Evolutionary conservation across 2,888 invertebrate species (phyloP).

Genomic region (Andrena praecox): DNA sequence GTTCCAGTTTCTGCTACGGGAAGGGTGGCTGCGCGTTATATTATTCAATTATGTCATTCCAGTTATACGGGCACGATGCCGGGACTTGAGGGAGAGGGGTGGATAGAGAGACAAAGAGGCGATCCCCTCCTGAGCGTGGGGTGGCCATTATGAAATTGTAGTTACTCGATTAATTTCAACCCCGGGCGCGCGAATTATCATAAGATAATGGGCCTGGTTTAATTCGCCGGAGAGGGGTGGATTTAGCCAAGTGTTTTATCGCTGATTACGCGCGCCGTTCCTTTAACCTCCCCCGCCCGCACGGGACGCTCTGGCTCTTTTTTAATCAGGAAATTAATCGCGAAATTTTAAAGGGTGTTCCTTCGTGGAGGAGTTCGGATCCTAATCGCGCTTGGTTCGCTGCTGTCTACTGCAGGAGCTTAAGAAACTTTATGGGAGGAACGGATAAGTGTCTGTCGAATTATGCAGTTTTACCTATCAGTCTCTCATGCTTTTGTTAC

Average conservation of each 20-base stretch:
- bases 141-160: slow-evolving; percentile 81
- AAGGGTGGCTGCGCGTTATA: slow-evolving; percentile 80
- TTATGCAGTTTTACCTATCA: neutral
- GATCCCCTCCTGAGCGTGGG: slow-evolving; percentile 49
- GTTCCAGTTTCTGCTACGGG: slow-evolving; percentile 67
- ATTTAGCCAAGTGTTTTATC: slow-evolving; percentile 71
- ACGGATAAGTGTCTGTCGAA: too few relatives aligned
- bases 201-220: slow-evolving; percentile 79
- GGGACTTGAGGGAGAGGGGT: slow-evolving; percentile 23
- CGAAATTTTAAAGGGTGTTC: slow-evolving; percentile 9
- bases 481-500: neutral
- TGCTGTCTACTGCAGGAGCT: neutral
- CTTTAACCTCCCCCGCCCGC: slow-evolving; percentile 9
- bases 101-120: slow-evolving; percentile 52
- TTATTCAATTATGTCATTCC: slow-evolving; percentile 84
- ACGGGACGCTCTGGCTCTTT: slow-evolving; percentile 24
- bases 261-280: slow-evolving; percentile 62
- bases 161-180: slow-evolving; percentile 83
- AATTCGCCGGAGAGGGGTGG: slow-evolving; percentile 48
- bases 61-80: slow-evolving; percentile 76
- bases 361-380: neutral
- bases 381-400: neutral
- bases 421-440: too few relatives aligned
- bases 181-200: slow-evolving; percentile 82
- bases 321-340: slow-evolving; percentile 51